phyloP scores from a whole-genome alignment of 2,888 invertebrate species.

The Perizoma flavofasciatum region DNA sequence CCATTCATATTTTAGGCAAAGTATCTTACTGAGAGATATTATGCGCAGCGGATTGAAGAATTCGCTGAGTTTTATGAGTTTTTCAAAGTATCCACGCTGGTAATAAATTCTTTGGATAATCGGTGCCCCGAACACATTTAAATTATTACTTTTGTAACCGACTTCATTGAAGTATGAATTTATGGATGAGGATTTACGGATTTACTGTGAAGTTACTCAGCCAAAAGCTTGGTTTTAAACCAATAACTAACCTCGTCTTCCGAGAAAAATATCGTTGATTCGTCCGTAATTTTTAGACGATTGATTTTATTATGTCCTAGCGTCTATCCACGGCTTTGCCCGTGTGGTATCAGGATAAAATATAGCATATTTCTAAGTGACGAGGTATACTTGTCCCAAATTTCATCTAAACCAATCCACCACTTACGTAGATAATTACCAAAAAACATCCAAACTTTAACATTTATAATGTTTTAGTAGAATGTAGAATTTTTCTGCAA shows the following conservation, averaged over 20 bases:
- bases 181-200: conserved; percentile 18
- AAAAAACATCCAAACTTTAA: no score
- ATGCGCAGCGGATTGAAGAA: conserved; percentile 28
- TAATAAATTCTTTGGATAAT: conserved; percentile 35
- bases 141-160: conserved; percentile 30
- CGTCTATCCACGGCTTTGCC: no score
- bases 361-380: no score
- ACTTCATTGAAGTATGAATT: conserved; percentile 19
- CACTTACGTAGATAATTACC: no score
- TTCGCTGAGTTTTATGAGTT: conserved; percentile 36
- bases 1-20: conserved; percentile 32
- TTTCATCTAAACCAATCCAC: no score
- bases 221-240: neutral
- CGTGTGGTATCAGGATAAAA: no score
- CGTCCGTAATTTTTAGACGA: no score
- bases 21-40: conserved; percentile 22
- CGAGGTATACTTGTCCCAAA: no score
- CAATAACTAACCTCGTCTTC: neutral
- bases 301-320: no score
- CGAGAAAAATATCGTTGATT: no score
- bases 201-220: neutral
- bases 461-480: no score
- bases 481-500: no score
- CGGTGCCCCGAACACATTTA: conserved; percentile 28
- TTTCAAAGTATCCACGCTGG: conserved; percentile 24